These are phyloP conservation scores for Drosophila sturtevanti DNA, from an alignment of 1,140 invertebrate genomes.

Conservation along the genomic window DNA sequence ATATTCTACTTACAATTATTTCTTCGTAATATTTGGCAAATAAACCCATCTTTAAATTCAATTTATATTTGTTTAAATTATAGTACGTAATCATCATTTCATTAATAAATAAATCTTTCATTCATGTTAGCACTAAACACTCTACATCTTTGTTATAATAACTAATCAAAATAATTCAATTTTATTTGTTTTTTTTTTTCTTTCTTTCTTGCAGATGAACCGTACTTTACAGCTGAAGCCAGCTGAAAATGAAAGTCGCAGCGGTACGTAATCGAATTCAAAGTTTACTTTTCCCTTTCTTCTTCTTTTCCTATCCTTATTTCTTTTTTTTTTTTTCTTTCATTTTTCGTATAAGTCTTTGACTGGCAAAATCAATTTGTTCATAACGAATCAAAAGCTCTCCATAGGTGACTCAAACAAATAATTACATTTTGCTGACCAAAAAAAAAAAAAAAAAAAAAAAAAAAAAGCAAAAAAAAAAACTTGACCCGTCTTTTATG, in stretches of 20 bases:
- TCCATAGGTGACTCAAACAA: constrained; percentile 68
- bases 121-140: constrained; percentile 9
- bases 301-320: no score
- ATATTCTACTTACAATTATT: no score
- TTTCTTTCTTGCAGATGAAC: constrained; percentile 93
- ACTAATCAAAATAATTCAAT: constrained; percentile 11
- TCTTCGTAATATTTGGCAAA: no score
- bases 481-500: constrained; percentile 65
- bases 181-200: constrained; percentile 1
- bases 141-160: background rate
- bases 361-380: constrained; percentile 66
- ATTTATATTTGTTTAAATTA: background rate
- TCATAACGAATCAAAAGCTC: constrained; percentile 35
- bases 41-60: background rate
- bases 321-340: background rate
- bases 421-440: constrained; percentile 55
- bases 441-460: constrained; percentile 15
- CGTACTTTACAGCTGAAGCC: constrained; percentile 99
- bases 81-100: background rate
- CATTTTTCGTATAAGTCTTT: background rate
- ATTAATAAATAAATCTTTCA: background rate
- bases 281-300: constrained; percentile 18
- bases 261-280: constrained; percentile 88
- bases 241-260: constrained; percentile 99
- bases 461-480: constrained; percentile 33